phyloP scores from a whole-genome alignment of 2,888 invertebrate species.

The Gymnocheta viridis region DNA sequence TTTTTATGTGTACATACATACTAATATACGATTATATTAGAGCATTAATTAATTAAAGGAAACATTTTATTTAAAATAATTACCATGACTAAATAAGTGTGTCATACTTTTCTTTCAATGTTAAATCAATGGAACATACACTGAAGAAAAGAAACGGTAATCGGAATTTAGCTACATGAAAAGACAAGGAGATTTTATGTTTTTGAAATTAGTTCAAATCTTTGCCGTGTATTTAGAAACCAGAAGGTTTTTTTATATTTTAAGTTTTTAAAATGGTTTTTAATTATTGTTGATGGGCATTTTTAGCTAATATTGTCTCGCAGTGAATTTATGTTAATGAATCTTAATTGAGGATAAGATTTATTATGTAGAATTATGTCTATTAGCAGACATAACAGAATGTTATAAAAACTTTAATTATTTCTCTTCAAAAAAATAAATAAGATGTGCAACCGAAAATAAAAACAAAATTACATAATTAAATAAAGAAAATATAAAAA shows the following conservation, averaged over 20 bases:
- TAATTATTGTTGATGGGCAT: too few relatives aligned
- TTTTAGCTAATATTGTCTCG: not conserved
- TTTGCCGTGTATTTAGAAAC: too few relatives aligned
- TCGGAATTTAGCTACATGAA: too few relatives aligned
- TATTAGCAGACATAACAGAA: conserved; percentile 16
- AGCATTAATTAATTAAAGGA: conserved; percentile 61
- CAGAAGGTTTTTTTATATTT: too few relatives aligned
- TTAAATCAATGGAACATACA: conserved; percentile 3
- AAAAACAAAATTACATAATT: conserved; percentile 18
- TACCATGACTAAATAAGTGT: conserved; percentile 47
- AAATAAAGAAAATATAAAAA: not conserved
- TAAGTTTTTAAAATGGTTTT: too few relatives aligned
- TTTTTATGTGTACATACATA: not conserved
- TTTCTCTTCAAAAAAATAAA: conserved; percentile 26
- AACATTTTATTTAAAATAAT: conserved; percentile 58
- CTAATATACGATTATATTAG: too few relatives aligned
- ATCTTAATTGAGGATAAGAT: conserved; percentile 59
- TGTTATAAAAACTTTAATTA: conserved; percentile 46
- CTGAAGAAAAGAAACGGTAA: not conserved
- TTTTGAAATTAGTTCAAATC: too few relatives aligned
- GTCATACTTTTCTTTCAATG: conserved; percentile 35
- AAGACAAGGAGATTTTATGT: too few relatives aligned
- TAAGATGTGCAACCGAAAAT: not conserved
- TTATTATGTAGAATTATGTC: conserved; percentile 37
- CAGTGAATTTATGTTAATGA: conserved; percentile 34